Conservation (phyloP, 2,888 invertebrate species). For the Thecophora atra region DNA sequence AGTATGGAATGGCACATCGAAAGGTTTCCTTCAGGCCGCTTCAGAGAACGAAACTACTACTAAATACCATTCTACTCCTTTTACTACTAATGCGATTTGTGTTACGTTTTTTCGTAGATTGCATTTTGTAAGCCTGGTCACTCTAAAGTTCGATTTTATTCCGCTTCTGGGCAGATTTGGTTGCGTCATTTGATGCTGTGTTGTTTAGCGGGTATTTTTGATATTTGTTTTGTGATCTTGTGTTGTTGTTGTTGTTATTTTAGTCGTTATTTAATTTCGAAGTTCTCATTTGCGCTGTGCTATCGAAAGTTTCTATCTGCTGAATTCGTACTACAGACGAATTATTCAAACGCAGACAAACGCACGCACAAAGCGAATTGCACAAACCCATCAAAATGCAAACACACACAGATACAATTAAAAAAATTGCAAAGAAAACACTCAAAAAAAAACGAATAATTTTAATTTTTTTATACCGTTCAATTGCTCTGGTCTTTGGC, state of each 20-base stretch:
- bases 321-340: slow-evolving; percentile 17
- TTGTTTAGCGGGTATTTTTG: slow-evolving; percentile 33
- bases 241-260: slow-evolving; percentile 32
- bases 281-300: slow-evolving; percentile 20
- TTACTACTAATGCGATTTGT: no score
- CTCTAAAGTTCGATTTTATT: slow-evolving; percentile 12
- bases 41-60: no score
- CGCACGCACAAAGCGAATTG: slow-evolving; percentile 13
- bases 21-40: no score
- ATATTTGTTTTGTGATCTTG: slow-evolving; percentile 16
- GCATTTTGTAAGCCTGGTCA: background rate
- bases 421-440: slow-evolving; percentile 13
- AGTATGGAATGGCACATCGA: no score
- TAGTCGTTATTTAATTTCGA: slow-evolving; percentile 16
- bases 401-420: background rate
- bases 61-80: no score
- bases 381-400: background rate
- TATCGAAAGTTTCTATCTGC: slow-evolving; percentile 25
- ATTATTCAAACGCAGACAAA: background rate
- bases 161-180: slow-evolving; percentile 12
- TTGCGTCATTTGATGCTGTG: slow-evolving; percentile 43
- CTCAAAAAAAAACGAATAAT: slow-evolving; percentile 23
- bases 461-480: slow-evolving; percentile 35
- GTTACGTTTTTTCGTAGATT: background rate
- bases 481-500: slow-evolving; percentile 35